A percentile compares a stretch with the other conserved stretches of the same genome.
These are phyloP conservation scores for Agrochola litura DNA, from an alignment of 2,888 invertebrate genomes.

Conservation along the genomic window DNA sequence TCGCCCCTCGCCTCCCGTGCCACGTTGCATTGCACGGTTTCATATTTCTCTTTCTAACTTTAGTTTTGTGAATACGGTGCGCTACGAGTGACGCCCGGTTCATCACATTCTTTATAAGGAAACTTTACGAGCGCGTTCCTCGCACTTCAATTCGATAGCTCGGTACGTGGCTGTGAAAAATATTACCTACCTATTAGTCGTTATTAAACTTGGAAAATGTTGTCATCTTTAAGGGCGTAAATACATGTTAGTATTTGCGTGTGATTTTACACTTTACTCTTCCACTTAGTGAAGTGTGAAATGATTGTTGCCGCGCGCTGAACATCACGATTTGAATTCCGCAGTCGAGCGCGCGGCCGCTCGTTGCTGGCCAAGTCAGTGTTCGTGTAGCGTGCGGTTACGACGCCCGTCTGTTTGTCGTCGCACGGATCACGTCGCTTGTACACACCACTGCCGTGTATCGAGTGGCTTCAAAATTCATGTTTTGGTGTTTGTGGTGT, in stretches of 20 bases:
- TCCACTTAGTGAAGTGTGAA: constrained; percentile 85
- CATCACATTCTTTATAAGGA: constrained; percentile 67
- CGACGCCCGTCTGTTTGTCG: constrained; percentile 72
- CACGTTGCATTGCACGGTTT: constrained; percentile 75
- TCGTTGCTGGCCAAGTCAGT: constrained; percentile 72
- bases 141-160: constrained; percentile 56
- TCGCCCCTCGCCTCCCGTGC: constrained; percentile 72
- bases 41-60: constrained; percentile 80
- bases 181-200: constrained; percentile 26
- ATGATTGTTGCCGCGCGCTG: constrained; percentile 79
- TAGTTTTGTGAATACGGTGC: constrained; percentile 71
- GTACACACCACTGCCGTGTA: constrained; percentile 69
- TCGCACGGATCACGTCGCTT: constrained; percentile 46
- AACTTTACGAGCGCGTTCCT: constrained; percentile 66
- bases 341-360: constrained; percentile 61
- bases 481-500: constrained; percentile 79
- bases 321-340: constrained; percentile 80
- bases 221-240: constrained; percentile 61
- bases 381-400: constrained; percentile 76
- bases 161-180: constrained; percentile 42
- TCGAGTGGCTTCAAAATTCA: constrained; percentile 75
- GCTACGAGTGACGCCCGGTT: constrained; percentile 66
- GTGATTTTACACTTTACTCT: constrained; percentile 84
- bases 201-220: constrained; percentile 47
- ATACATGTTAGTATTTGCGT: constrained; percentile 78